Evolutionary conservation across 2,113 vertebrate genomes (phyloP), one percentile per base, ranked within the genome.

Genomic region (Litocranius walleri): DNA sequence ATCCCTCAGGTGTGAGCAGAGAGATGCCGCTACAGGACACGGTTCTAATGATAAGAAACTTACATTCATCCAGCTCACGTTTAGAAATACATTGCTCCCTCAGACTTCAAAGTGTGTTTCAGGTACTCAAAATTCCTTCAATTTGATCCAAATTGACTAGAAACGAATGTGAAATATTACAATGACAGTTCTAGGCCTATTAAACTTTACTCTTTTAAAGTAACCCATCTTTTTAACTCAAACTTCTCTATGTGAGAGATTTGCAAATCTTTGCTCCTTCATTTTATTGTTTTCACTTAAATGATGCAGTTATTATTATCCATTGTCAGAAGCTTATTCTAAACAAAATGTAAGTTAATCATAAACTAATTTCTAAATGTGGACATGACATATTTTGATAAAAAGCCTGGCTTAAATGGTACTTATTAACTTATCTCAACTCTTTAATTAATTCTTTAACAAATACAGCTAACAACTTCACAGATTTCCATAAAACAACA

Each of bases 11-110:
- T 80, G 62, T 36, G 45, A 62, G 56, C 64, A n/a, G 89, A 48
- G 23, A 10, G 11, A 11, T 1, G 3, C 16, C 2, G 43, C 43
- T 30, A 15, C 4, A 3, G 33, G 30, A 12, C 4, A 23, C 48
- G 29, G 15, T 85, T 43, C 64, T 3, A 52, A 4, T 4, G 74
- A 64, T n/a, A 74, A 84, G 36, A 52, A 25, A 71, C 12, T 36
- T 33, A 57, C 25, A 56, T 83, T 74, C 77, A 17, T 64, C 80
- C 33, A 30, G 27, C 14, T 23, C 7, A 19, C 6, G 45, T 74
- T 94, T 30, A 77, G 83, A 83, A 92, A 16, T 15, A 0, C 12
- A 15, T 43, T 59, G 19, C 54, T 93, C 85, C 30, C 33, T 33
- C 64, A 62, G 45, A 78, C 4, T 6, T 36, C 12, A 54, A 17